A percentile compares a stretch with the other conserved stretches of the same genome.
Evolutionary conservation across 2,888 invertebrate species (phyloP).

Genomic region (Creontiades dilutus): DNA sequence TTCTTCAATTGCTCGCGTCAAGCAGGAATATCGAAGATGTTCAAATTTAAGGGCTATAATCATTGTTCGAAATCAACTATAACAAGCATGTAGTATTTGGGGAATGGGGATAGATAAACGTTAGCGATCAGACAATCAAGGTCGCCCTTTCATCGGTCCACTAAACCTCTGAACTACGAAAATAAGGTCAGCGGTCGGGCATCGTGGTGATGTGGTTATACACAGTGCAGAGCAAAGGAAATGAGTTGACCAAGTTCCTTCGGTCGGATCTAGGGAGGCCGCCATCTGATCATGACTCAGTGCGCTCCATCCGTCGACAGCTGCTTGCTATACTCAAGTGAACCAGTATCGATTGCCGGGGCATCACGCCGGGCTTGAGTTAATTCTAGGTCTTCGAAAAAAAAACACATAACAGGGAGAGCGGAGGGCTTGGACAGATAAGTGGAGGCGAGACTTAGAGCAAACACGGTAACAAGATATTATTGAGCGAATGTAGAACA

Average conservation of each 20-base stretch:
- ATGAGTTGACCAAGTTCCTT: conserved; percentile 7
- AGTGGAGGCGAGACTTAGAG: background rate
- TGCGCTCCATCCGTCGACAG: conserved; percentile 12
- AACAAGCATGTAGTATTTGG: background rate
- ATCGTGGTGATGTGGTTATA: background rate
- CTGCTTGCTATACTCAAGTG: background rate
- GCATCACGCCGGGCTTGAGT: conserved; percentile 29
- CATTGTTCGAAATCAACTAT: too few relatives aligned
- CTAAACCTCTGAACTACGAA: conserved; percentile 12
- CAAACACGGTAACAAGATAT: conserved; percentile 9
- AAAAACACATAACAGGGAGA: background rate
- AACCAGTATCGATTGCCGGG: background rate
- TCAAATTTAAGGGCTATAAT: too few relatives aligned
- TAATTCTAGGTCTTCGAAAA: conserved; percentile 21
- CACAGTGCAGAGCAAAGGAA: background rate
- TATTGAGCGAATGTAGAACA: conserved; percentile 17
- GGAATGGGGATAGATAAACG: background rate
- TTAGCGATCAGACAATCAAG: background rate
- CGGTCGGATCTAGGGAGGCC: background rate
- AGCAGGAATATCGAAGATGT: too few relatives aligned
- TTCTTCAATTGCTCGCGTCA: too few relatives aligned
- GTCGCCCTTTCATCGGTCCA: background rate
- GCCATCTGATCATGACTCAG: conserved; percentile 32
- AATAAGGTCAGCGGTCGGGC: conserved; percentile 5
- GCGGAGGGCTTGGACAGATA: background rate